Percentiles rank a stretch among this genome's conserved stretches.
These are phyloP conservation scores for Catharus fuscescens DNA, from an alignment of 2,113 vertebrate genomes.

Conservation along the genomic window DNA sequence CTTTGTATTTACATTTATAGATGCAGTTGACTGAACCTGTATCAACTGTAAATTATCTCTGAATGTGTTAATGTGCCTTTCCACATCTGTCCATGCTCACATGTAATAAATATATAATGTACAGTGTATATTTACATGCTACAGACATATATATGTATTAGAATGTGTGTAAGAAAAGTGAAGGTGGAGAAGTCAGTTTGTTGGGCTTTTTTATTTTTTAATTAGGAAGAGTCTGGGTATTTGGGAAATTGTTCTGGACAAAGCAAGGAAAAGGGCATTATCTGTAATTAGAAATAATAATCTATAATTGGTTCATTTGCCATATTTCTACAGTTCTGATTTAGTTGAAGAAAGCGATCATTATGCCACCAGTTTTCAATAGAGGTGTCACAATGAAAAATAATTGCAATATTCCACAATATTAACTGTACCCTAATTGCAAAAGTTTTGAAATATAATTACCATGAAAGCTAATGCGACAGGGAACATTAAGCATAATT, in stretches of 20 bases:
- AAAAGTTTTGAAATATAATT: conserved; percentile 91
- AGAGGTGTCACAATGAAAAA: conserved; percentile 89
- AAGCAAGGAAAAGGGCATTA: conserved; percentile 82
- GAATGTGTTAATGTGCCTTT: background rate
- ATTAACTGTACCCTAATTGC: conserved; percentile 89
- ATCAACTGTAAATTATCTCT: background rate
- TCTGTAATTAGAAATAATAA: conserved; percentile 89
- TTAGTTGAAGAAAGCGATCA: conserved; percentile 86
- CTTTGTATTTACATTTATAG: background rate
- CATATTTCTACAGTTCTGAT: conserved; percentile 86
- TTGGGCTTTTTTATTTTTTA: background rate
- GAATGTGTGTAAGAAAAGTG: background rate
- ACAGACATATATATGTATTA: too few species aligned
- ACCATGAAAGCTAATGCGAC: conserved; percentile 87
- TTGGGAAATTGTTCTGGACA: conserved; percentile 80
- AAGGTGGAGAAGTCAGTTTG: background rate
- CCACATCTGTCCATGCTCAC: background rate
- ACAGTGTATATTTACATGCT: too few species aligned
- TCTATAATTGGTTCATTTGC: conserved; percentile 87
- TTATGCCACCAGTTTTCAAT: conserved; percentile 85
- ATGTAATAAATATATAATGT: background rate
- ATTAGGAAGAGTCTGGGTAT: conserved; percentile 55
- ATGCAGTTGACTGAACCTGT: background rate
- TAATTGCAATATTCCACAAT: conserved; percentile 89
- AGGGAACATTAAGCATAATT: conserved; percentile 89